Percentiles rank a stretch among this genome's conserved stretches.
Evolutionary conservation across 2,797 vertebrate genomes (phyloP).

Genomic region (Sparidentex hasta): DNA sequence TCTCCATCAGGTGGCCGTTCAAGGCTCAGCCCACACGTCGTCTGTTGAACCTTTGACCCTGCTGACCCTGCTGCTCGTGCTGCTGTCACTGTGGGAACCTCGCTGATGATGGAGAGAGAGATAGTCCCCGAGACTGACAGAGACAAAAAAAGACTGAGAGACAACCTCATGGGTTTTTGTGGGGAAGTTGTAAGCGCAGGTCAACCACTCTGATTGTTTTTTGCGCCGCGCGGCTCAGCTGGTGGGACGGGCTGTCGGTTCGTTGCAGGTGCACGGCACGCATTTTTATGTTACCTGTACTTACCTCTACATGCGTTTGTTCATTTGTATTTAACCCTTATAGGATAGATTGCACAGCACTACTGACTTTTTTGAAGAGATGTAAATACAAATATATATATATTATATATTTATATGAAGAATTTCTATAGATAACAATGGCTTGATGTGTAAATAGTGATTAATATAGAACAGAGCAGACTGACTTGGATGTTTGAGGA

Average conservation of each 20-base stretch:
- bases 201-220: slow-evolving; percentile 41
- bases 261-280: slow-evolving; percentile 49
- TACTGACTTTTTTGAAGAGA: slow-evolving; percentile 73
- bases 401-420: slow-evolving; percentile 81
- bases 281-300: slow-evolving; percentile 70
- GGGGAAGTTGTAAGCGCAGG: slow-evolving; percentile 32
- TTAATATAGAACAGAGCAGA: slow-evolving; percentile 61
- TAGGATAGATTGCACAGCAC: slow-evolving; percentile 68
- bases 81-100: slow-evolving; percentile 70
- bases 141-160: slow-evolving; percentile 58
- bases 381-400: slow-evolving; percentile 84
- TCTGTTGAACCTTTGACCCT: slow-evolving; percentile 50
- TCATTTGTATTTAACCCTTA: slow-evolving; percentile 70
- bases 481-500: slow-evolving; percentile 23
- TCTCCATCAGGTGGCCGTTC: slow-evolving; percentile 58
- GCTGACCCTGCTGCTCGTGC: slow-evolving; percentile 56
- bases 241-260: slow-evolving; percentile 39
- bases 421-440: slow-evolving; percentile 66
- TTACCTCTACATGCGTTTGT: slow-evolving; percentile 70
- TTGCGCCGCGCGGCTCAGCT: background rate
- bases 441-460: slow-evolving; percentile 71
- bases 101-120: slow-evolving; percentile 58
- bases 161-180: slow-evolving; percentile 7
- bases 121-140: slow-evolving; percentile 19
- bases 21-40: slow-evolving; percentile 32